phyloP scores from a whole-genome alignment of 2,113 vertebrate species.

The Ifrita kowaldi region DNA sequence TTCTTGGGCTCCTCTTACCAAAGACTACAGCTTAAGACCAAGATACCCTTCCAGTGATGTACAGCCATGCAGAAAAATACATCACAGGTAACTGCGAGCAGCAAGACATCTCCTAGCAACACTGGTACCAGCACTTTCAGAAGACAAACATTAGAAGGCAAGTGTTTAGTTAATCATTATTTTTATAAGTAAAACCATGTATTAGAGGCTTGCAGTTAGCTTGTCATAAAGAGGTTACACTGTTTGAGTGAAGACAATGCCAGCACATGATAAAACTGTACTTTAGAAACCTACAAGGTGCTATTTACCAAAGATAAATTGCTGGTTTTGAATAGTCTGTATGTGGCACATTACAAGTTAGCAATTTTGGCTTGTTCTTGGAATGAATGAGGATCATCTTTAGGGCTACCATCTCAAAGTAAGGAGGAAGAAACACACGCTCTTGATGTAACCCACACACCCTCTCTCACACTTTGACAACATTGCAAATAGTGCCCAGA shows the following conservation, averaged over 20 bases:
- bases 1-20: background rate
- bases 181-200: background rate
- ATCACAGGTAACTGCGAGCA: background rate
- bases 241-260: background rate
- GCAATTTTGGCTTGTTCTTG: background rate
- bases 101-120: conserved; percentile 1
- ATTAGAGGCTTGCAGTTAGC: background rate
- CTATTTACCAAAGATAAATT: background rate
- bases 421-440: background rate
- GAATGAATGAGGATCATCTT: background rate
- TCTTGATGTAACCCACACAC: background rate
- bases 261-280: background rate
- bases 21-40: background rate
- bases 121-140: background rate
- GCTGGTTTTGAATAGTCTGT: background rate
- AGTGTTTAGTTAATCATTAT: background rate
- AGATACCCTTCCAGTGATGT: background rate
- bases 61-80: background rate
- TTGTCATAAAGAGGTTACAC: background rate
- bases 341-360: background rate
- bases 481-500: background rate
- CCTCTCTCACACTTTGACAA: background rate
- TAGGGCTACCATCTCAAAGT: background rate
- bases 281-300: background rate
- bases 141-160: background rate